Percentiles rank a stretch among this genome's conserved stretches.
Conservation (phyloP, 2,113 vertebrate genomes). For the Pseudois nayaur region DNA sequence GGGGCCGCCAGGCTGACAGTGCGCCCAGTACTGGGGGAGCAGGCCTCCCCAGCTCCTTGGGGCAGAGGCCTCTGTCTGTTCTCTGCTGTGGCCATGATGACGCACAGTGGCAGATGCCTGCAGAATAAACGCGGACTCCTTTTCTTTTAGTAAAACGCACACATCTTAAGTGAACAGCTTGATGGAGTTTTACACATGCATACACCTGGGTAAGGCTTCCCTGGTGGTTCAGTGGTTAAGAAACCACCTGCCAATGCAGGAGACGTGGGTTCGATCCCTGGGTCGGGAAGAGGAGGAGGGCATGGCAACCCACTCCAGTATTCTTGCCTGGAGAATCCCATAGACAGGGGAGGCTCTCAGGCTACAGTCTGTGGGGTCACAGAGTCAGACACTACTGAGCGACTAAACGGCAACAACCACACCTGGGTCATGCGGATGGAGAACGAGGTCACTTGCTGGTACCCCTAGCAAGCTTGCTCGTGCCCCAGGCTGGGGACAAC, state of each 20-base stretch:
- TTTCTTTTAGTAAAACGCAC: background rate
- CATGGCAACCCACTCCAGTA: background rate
- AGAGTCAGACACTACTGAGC: background rate
- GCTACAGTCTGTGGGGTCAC: background rate
- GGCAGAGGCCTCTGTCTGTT: background rate
- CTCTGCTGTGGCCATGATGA: background rate
- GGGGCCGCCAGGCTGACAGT: accelerated
- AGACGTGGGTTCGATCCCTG: background rate
- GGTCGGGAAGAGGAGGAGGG: background rate
- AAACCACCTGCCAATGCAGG: background rate
- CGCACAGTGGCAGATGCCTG: accelerated
- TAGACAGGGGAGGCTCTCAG: background rate
- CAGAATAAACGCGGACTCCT: background rate
- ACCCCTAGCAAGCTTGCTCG: background rate
- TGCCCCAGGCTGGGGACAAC: background rate
- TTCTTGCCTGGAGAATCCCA: background rate
- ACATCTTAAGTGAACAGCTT: background rate
- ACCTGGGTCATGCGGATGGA: background rate
- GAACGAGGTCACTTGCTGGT: background rate
- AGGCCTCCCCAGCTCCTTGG: background rate
- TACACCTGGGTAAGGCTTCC: background rate
- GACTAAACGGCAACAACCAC: background rate
- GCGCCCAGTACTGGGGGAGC: background rate
- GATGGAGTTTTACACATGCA: background rate
- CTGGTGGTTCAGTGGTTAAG: background rate